Percentiles rank a stretch among this genome's conserved stretches.
These are phyloP conservation scores for Patella vulgata DNA, from an alignment of 1,140 invertebrate genomes.

Conservation along the genomic window DNA sequence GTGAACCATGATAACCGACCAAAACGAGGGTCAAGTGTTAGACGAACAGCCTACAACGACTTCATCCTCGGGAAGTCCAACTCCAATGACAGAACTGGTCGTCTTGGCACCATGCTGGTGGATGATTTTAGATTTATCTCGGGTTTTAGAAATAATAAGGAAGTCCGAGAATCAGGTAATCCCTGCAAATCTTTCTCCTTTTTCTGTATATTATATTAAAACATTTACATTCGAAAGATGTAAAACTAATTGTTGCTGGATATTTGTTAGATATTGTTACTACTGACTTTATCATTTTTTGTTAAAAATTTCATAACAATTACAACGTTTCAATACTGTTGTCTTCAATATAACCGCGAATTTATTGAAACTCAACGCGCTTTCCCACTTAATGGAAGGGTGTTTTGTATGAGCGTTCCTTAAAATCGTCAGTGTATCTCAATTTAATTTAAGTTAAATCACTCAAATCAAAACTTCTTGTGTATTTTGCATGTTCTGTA, in stretches of 20 bases:
- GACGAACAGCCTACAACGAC: slow-evolving; percentile 32
- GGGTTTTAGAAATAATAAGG: slow-evolving; percentile 36
- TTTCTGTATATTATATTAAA: neutral
- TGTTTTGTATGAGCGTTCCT: too few species aligned
- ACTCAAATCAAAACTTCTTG: too few species aligned
- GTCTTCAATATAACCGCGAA: too few species aligned
- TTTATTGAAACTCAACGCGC: too few species aligned
- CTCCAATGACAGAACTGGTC: slow-evolving; percentile 35
- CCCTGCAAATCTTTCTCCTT: neutral
- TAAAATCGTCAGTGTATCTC: too few species aligned
- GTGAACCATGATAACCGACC: slow-evolving; percentile 28
- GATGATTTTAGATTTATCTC: slow-evolving; percentile 64
- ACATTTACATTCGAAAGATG: neutral
- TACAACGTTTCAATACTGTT: too few species aligned
- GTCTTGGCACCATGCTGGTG: slow-evolving; percentile 48
- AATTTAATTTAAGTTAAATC: too few species aligned
- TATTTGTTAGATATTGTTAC: neutral
- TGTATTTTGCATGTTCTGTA: too few species aligned
- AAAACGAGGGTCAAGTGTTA: slow-evolving; percentile 13
- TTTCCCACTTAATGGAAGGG: too few species aligned
- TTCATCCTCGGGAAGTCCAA: slow-evolving; percentile 58
- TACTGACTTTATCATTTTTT: neutral
- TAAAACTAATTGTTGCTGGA: neutral
- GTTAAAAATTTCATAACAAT: too few species aligned
- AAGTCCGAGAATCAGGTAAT: slow-evolving; percentile 56